These are phyloP conservation scores for Psittacula cyanocephala DNA, from an alignment of 2,113 vertebrate species.

Conservation along the genomic window DNA sequence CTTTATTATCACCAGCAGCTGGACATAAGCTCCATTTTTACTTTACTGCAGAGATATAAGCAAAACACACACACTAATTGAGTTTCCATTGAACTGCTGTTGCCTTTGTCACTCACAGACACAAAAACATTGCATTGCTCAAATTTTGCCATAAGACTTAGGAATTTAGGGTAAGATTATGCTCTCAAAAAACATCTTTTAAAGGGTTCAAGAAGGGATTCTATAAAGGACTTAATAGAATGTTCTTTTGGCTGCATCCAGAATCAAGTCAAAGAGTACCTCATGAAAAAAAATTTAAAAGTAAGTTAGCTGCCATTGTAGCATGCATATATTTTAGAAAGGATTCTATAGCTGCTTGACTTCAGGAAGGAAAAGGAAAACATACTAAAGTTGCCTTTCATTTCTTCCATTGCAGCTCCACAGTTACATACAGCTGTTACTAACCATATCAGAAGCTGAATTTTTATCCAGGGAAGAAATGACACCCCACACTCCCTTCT, in stretches of 20 bases:
- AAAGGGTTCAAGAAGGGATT: neutral
- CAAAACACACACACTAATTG: neutral
- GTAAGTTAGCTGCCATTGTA: neutral
- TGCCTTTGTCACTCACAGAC: neutral
- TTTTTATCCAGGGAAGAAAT: neutral
- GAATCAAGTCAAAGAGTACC: neutral
- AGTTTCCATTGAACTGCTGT: neutral
- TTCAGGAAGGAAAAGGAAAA: neutral
- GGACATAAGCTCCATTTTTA: neutral
- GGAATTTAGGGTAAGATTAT: neutral
- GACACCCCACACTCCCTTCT: neutral
- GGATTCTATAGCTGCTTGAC: neutral
- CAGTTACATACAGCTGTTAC: neutral
- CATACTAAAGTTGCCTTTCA: neutral
- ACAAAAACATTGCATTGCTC: neutral
- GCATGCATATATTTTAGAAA: neutral
- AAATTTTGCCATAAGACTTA: neutral
- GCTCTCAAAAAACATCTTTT: neutral
- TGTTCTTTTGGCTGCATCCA: neutral
- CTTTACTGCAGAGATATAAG: neutral
- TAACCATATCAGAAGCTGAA: neutral
- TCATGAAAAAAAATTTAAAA: neutral
- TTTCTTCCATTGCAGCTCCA: neutral
- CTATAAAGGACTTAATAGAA: neutral
- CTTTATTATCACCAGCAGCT: neutral